Percentiles rank a stretch among this genome's conserved stretches.
These are phyloP conservation scores for Lagria hirta DNA, from an alignment of 2,888 invertebrate species.

Conservation along the genomic window DNA sequence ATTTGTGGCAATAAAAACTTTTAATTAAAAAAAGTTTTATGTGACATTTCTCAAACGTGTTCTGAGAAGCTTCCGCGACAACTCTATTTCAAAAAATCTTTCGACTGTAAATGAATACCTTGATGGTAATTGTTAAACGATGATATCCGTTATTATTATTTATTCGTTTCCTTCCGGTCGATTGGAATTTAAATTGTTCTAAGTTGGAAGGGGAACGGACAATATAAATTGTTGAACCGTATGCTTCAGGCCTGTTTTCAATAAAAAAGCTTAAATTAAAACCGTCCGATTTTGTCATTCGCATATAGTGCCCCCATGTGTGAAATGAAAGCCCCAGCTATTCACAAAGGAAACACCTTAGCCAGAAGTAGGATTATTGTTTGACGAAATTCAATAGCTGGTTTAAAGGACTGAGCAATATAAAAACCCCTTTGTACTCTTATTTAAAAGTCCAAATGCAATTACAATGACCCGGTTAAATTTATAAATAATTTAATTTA, in stretches of 20 bases:
- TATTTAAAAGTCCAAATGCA: conserved; percentile 30
- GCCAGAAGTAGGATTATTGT: conserved; percentile 33
- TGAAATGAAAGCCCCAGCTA: conserved; percentile 27
- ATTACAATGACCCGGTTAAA: conserved; percentile 18
- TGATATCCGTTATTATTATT: conserved; percentile 12
- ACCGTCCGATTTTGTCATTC: conserved; percentile 19
- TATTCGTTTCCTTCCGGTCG: conserved; percentile 6
- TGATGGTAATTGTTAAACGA: too few species aligned
- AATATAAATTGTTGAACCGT: conserved; percentile 13
- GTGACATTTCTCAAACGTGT: too few species aligned
- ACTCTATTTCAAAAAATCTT: too few species aligned
- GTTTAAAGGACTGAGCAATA: conserved; percentile 39
- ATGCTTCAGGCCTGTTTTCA: conserved; percentile 7
- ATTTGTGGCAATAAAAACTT: conserved; percentile 6
- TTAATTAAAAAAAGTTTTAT: conserved; percentile 13
- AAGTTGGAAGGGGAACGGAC: conserved; percentile 2
- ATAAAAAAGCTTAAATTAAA: conserved; percentile 20
- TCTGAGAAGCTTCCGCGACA: too few species aligned
- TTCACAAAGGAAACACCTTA: conserved; percentile 35
- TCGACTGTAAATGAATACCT: too few species aligned
- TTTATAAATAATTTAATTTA: too few species aligned
- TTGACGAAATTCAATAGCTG: conserved; percentile 39
- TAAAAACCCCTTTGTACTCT: conserved; percentile 36
- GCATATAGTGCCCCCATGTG: conserved; percentile 20
- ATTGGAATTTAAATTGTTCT: conserved; percentile 9